These are phyloP conservation scores for Loris lydekkerianus DNA, from an alignment of 2,797 vertebrate species.

Conservation along the genomic window DNA sequence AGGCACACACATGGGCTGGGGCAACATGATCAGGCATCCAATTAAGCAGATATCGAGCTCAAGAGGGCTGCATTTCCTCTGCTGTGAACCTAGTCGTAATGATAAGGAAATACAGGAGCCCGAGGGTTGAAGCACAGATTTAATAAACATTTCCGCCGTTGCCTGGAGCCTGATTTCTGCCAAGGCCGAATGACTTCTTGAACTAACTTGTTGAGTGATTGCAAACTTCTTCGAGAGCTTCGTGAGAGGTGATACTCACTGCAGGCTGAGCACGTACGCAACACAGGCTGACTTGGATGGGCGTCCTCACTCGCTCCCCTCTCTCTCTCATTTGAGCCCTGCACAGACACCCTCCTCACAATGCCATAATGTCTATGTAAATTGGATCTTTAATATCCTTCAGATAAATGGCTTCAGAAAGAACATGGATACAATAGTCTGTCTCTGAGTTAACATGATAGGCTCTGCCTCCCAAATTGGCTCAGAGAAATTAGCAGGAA, in stretches of 20 bases:
- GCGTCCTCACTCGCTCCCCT: background rate
- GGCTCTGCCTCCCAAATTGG: conserved; percentile 86
- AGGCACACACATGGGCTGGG: background rate
- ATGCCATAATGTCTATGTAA: conserved; percentile 72
- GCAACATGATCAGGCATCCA: background rate
- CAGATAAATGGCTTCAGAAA: conserved; percentile 81
- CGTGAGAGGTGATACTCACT: background rate
- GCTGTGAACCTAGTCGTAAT: background rate
- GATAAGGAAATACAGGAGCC: conserved; percentile 3
- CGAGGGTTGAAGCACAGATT: conserved; percentile 1
- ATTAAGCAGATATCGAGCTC: background rate
- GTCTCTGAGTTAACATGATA: conserved; percentile 74
- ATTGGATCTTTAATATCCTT: conserved; percentile 73
- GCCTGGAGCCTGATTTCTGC: conserved; percentile 35
- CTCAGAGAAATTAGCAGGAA: conserved; percentile 87
- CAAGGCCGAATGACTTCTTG: conserved; percentile 11
- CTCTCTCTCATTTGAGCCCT: background rate
- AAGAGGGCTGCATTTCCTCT: background rate
- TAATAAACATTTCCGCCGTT: background rate
- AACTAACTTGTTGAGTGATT: conserved; percentile 12
- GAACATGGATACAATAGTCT: conserved; percentile 76
- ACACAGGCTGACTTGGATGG: background rate
- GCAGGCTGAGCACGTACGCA: background rate
- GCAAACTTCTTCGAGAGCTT: conserved; percentile 28
- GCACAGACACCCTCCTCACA: background rate